Base-by-base conservation (phyloP, 64 coral and sea anemone genomes). In the Anthopleura sola region DNA sequence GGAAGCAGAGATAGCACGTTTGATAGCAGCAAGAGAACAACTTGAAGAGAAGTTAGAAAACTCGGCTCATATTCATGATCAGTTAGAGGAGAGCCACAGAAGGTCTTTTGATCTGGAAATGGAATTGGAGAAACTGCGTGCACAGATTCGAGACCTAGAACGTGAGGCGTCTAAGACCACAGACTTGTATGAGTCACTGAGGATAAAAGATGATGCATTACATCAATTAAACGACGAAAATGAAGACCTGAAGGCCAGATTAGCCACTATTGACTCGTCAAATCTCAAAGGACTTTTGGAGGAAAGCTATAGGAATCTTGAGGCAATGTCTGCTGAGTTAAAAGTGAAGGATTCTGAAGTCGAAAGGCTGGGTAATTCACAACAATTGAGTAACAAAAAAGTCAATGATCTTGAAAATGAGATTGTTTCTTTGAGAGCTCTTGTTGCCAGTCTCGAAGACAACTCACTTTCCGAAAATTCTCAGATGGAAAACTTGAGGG, bases 401-500 rank as follows among this genome's bases (percentile, higher is more conserved):
- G 83, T 60, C 19, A 46, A 62, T 60, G 84, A 85, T 1, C 75
- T 96, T 36, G 84, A 96, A 49, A 71, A 88, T 32, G 77, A 92
- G 85, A 64, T 96, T 58, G 78, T 62, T 68, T 64, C 74, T 26
- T 75, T 96, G 24, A 85, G 86, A 66, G 79, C 88, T 28, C 86
- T 89, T 19, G 87, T 96, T 58, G 90, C 84, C 36, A 74, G 66
- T 47, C 58, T 92, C 24, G 94, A 96, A 87, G 87, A 92, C 74
- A 92, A 96, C 60, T 96, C 94, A 49, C 66, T 87, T 19, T 96
- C 94, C n/a, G 94, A 96, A 33, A 88, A 86, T 46, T 92, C 94
- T 80, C 87, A 92, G 74, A 90, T 96, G 38, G 94, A 96, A 80
- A 96, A 96, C 58, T 57, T 96, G 37, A 92, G 56, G 76, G 90